Conservation (phyloP, 2,113 vertebrate genomes). For the Trogon melanurus region DNA sequence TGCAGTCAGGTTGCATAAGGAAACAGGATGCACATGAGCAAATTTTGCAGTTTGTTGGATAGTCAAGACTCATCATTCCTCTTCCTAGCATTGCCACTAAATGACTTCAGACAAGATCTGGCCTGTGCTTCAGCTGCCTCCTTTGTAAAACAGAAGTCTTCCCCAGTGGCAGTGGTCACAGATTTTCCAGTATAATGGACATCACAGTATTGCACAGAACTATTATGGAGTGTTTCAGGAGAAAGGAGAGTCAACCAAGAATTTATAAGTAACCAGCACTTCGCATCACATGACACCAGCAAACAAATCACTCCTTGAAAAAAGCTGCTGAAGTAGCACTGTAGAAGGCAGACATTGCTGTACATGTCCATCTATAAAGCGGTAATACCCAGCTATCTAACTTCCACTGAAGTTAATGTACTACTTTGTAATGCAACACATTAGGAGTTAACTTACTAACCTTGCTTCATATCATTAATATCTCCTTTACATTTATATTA, state of each 20-base stretch:
- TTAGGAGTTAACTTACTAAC: not conserved
- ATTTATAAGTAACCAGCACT: not conserved
- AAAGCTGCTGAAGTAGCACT: not conserved
- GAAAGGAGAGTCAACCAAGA: not conserved
- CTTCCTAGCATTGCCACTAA: not conserved
- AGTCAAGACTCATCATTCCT: not conserved
- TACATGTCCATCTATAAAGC: rapidly evolving
- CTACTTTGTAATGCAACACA: not conserved
- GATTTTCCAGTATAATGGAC: not conserved
- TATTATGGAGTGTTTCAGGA: not conserved
- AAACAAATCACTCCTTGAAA: not conserved
- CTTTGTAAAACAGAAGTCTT: not conserved
- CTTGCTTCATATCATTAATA: not conserved
- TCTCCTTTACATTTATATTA: not conserved
- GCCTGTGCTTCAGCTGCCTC: not conserved
- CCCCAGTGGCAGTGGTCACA: not conserved
- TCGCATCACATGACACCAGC: not conserved
- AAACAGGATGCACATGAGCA: not conserved
- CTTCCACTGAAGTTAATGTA: not conserved
- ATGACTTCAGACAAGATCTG: not conserved
- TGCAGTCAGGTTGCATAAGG: not conserved
- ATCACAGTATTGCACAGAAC: not conserved
- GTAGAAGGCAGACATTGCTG: not conserved
- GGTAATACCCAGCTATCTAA: not conserved
- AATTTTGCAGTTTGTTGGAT: not conserved